These are phyloP conservation scores for Passer montanus DNA, from an alignment of 2,113 vertebrate genomes.

Conservation along the genomic window DNA sequence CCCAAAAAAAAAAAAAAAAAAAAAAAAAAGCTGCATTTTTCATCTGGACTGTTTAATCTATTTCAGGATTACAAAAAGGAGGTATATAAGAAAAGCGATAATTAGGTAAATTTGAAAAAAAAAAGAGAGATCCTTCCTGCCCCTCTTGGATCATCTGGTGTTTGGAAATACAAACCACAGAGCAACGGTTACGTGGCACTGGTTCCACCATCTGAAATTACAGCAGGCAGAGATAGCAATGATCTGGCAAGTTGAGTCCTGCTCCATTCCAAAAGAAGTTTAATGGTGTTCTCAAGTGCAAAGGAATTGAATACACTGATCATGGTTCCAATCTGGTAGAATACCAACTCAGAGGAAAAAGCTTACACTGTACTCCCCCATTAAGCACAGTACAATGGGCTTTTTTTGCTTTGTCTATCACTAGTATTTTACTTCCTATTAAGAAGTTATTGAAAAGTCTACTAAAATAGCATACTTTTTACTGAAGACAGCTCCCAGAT, in stretches of 20 bases:
- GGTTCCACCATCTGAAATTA: conserved; percentile 14
- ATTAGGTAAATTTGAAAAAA: background rate
- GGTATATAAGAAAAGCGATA: background rate
- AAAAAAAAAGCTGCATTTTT: background rate
- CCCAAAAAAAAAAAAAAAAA: background rate
- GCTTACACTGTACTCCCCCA: background rate
- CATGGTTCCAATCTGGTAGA: background rate
- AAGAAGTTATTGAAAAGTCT: background rate
- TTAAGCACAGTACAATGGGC: accelerated
- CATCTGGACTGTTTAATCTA: background rate
- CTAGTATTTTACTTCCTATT: background rate
- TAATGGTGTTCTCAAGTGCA: background rate
- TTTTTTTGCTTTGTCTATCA: background rate
- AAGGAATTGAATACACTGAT: background rate
- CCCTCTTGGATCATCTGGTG: background rate
- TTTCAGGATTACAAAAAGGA: background rate
- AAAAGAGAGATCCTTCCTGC: background rate
- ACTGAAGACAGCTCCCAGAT: background rate
- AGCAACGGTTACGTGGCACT: background rate
- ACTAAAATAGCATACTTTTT: background rate
- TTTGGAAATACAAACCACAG: background rate
- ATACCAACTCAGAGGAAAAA: background rate
- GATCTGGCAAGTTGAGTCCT: background rate
- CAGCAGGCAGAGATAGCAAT: background rate
- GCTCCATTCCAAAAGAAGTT: background rate